These are phyloP conservation scores for Laothoe populi DNA, from an alignment of 2,888 invertebrate species.

Conservation along the genomic window DNA sequence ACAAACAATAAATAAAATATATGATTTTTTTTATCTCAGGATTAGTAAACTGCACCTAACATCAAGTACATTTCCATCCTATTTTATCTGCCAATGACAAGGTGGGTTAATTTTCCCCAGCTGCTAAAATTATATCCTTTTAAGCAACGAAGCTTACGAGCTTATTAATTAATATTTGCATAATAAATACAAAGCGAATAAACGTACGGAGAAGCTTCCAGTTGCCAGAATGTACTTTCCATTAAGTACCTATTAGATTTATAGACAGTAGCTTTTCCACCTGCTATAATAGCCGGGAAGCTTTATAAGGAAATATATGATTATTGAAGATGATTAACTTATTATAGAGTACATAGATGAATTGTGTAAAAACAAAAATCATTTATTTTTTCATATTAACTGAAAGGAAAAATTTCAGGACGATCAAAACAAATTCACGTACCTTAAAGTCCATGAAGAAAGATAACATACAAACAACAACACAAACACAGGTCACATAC, in stretches of 20 bases:
- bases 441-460: slow-evolving; percentile 48
- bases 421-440: slow-evolving; percentile 31
- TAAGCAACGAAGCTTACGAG: neutral
- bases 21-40: no score
- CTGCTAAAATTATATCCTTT: neutral
- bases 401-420: slow-evolving; percentile 28
- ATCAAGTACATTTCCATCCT: no score
- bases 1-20: no score
- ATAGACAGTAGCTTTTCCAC: neutral
- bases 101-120: neutral
- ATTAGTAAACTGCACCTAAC: no score
- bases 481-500: slow-evolving; percentile 52
- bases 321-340: neutral
- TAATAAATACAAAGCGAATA: neutral
- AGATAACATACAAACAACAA: slow-evolving; percentile 41
- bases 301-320: neutral
- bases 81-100: neutral
- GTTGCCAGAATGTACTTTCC: neutral
- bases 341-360: no score
- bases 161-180: neutral
- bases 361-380: neutral
- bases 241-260: neutral
- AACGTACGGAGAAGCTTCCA: neutral
- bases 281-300: neutral
- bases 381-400: slow-evolving; percentile 11